Base-by-base conservation (phyloP, 2,113 vertebrate species). In the Heterotilapia buettikoferi region DNA sequence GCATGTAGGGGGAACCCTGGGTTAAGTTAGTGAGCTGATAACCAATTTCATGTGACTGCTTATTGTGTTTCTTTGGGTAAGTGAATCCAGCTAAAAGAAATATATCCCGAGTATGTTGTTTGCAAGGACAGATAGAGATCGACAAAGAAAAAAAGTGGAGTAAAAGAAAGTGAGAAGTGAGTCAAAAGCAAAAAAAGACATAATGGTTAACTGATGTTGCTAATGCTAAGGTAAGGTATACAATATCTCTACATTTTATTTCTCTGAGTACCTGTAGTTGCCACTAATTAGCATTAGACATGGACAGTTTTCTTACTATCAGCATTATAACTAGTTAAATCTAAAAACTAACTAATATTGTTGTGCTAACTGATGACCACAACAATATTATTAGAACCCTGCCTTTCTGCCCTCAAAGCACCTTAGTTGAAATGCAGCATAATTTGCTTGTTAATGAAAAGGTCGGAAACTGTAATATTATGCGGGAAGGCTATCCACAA, bases 361-460 rank as follows among this genome's bases (percentile, higher is more conserved):
- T 33, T 63, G 59, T 63, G 9, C 50, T 11, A 31, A 54, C 24
- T 7, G 26, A 57, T 11, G 3, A 63, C n/a, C 19, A 68, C 54
- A 18, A 29, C 24, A 84, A 54, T 53, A 73, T 47, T 31, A 53
- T n/a, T 85, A 56, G 9, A 79, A 80, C 54, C 24, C 1, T 5
- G 79, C 24, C 33, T 78, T 82, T 86, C 57, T 45, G 43, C 52
- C 78, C 40, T 61, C 21, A 71, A 40, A 14, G 19, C 43, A 56
- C 31, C 12, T 82, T 56, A 38, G 63, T 9, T 2, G 57, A 84
- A 84, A 80, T 3, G 4, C 10, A 26, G 50, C 82, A 85, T 90
- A 56, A 86, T 92, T 89, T 68, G 26, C 56, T 82, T 59, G 36
- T 84, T 89, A 91, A 94, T 91, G 79, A 93, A 92, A 86, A 90